Percentiles rank a stretch among this genome's conserved stretches.
Conservation (phyloP, 1,140 invertebrate genomes). For the Ostrea edulis region DNA sequence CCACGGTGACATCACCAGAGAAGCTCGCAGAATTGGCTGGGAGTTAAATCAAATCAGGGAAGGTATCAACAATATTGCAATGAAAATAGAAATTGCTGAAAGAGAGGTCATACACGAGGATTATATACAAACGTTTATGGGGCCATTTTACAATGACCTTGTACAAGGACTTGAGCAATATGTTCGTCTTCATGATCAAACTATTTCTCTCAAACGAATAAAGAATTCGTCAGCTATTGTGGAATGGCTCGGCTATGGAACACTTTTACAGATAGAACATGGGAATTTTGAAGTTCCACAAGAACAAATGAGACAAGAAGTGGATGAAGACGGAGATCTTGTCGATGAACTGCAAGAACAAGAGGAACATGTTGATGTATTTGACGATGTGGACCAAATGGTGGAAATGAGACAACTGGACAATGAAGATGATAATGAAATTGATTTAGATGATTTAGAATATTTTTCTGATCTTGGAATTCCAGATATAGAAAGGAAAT, state of each 20-base stretch:
- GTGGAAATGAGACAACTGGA: conserved; percentile 22
- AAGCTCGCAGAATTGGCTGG: conserved; percentile 15
- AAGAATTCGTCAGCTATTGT: conserved; percentile 48
- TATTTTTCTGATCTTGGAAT: neutral
- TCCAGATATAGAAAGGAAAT: conserved; percentile 1
- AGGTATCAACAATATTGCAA: conserved; percentile 55
- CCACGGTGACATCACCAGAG: conserved; percentile 43
- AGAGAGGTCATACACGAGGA: conserved; percentile 65
- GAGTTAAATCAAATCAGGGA: conserved; percentile 31
- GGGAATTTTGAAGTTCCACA: neutral
- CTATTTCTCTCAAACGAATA: neutral
- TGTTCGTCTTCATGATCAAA: neutral
- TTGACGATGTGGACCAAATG: conserved; percentile 36
- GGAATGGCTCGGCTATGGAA: conserved; percentile 59
- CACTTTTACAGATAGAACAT: conserved; percentile 8
- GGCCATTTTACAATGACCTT: conserved; percentile 46
- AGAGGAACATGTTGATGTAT: conserved; percentile 54
- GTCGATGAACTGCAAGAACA: conserved; percentile 51
- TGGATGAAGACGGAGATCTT: conserved; percentile 42
- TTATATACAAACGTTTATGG: conserved; percentile 60
- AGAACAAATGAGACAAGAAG: neutral
- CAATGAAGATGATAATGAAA: conserved; percentile 43
- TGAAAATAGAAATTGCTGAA: conserved; percentile 61
- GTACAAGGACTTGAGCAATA: conserved; percentile 42
- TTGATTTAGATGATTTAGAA: conserved; percentile 17